These are phyloP conservation scores for Neodiprion virginianus DNA, from an alignment of 1,140 invertebrate species.

Conservation along the genomic window DNA sequence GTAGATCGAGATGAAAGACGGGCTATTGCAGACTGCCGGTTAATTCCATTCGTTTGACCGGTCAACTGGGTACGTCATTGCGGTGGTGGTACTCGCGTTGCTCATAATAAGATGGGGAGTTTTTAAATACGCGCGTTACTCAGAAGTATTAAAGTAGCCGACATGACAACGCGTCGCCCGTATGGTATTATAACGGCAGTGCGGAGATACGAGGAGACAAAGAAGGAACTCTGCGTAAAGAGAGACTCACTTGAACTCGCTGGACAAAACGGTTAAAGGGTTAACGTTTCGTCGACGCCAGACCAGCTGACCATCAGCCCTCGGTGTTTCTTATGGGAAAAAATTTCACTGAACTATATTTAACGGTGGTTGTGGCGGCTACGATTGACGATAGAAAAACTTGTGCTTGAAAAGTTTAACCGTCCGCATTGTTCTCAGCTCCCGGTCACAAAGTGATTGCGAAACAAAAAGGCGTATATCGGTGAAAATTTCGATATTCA, in stretches of 20 bases:
- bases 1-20: too few relatives aligned
- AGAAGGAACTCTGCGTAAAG: background rate
- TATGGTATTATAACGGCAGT: background rate
- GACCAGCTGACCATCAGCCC: too few relatives aligned
- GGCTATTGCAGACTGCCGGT: background rate
- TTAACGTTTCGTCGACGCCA: slow-evolving; percentile 1
- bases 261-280: slow-evolving; percentile 12
- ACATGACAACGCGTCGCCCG: slow-evolving; percentile 4
- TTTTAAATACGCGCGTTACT: background rate
- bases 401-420: too few relatives aligned
- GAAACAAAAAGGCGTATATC: too few relatives aligned
- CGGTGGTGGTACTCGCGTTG: background rate
- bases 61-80: slow-evolving; percentile 9
- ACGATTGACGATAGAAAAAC: too few relatives aligned
- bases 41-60: slow-evolving; percentile 9
- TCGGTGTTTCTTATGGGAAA: too few relatives aligned
- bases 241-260: slow-evolving; percentile 2
- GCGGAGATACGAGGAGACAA: background rate
- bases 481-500: too few relatives aligned
- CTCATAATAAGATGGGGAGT: background rate
- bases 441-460: too few relatives aligned
- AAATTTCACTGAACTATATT: too few relatives aligned
- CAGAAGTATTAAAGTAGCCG: slow-evolving; percentile 12
- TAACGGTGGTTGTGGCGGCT: too few relatives aligned
- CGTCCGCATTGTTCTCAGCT: too few relatives aligned